Evolutionary conservation across 2,797 vertebrate species (phyloP).

Genomic region (Aeoliscus strigatus): DNA sequence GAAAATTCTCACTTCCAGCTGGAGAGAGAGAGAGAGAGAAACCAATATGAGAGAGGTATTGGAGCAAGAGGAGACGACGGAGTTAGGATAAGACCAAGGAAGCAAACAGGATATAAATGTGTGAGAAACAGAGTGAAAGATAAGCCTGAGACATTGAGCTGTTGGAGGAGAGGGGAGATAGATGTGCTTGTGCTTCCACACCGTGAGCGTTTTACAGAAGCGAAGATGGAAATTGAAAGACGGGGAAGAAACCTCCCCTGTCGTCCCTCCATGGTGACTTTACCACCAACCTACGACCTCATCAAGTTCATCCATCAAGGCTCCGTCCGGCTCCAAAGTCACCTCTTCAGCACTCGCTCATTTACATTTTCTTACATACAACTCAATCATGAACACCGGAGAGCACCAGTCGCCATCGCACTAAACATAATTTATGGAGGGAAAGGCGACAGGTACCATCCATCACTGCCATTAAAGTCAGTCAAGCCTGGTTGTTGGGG

Average conservation of each 20-base stretch:
- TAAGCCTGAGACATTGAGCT: constrained; percentile 14
- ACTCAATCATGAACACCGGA: no score
- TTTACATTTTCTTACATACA: no score
- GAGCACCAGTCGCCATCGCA: not conserved
- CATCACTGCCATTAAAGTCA: constrained; percentile 27
- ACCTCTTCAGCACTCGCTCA: no score
- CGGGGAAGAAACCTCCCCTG: constrained; percentile 12
- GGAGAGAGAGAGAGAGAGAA: constrained; percentile 41
- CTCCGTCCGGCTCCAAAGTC: constrained; percentile 18
- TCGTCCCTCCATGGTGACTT: constrained; percentile 19
- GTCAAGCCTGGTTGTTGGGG: constrained; percentile 7
- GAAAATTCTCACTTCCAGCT: constrained; percentile 85
- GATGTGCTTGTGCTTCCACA: constrained; percentile 24
- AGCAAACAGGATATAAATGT: not conserved
- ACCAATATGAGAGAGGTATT: constrained; percentile 10
- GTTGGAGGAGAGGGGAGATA: constrained; percentile 17
- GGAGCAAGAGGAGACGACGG: constrained; percentile 12
- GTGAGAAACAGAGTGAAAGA: constrained; percentile 32
- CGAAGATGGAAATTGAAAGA: constrained; percentile 15
- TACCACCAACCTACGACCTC: constrained; percentile 27
- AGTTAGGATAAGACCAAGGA: constrained; percentile 2
- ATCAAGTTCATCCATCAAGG: constrained; percentile 20
- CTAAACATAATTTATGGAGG: constrained; percentile 17
- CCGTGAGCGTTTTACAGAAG: constrained; percentile 43
- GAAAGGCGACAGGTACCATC: constrained; percentile 18